Conservation (phyloP, 2,113 vertebrate species). For the Erythrolamprus reginae region DNA sequence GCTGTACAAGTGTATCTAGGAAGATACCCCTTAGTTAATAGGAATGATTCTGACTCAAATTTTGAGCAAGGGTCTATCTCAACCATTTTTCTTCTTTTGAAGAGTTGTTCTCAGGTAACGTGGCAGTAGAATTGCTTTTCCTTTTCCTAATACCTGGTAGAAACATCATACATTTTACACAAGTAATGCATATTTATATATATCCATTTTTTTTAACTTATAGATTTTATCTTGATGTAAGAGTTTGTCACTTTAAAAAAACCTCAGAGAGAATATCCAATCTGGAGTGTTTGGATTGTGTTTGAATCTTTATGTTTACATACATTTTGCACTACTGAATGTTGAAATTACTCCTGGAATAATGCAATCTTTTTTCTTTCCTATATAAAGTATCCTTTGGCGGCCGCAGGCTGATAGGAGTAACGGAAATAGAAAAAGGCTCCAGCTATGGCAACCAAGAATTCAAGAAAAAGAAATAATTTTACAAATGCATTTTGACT, state of each 20-base stretch:
- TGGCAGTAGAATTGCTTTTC: not conserved
- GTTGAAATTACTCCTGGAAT: not conserved
- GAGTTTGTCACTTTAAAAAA: not conserved
- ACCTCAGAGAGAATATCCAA: not conserved
- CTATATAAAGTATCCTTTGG: constrained; percentile 85
- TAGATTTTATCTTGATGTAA: not conserved
- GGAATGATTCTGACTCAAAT: not conserved
- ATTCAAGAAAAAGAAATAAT: constrained; percentile 91
- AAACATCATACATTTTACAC: not conserved
- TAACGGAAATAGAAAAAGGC: constrained; percentile 96
- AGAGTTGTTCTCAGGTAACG: not conserved
- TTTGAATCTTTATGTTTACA: not conserved
- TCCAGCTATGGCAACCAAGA: constrained; percentile 94
- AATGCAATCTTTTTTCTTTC: constrained; percentile 33
- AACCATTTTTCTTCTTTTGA: not conserved
- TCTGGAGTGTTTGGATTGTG: not conserved
- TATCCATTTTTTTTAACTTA: not conserved
- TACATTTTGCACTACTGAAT: constrained; percentile 22
- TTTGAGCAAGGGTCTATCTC: not conserved
- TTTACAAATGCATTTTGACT: constrained; percentile 50
- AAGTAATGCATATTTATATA: not conserved
- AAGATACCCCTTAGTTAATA: not conserved
- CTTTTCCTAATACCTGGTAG: not conserved
- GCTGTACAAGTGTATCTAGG: not conserved
- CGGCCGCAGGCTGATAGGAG: constrained; percentile 94